Conservation (phyloP, 1,140 invertebrate genomes). For the Belonocnema kinseyi region DNA sequence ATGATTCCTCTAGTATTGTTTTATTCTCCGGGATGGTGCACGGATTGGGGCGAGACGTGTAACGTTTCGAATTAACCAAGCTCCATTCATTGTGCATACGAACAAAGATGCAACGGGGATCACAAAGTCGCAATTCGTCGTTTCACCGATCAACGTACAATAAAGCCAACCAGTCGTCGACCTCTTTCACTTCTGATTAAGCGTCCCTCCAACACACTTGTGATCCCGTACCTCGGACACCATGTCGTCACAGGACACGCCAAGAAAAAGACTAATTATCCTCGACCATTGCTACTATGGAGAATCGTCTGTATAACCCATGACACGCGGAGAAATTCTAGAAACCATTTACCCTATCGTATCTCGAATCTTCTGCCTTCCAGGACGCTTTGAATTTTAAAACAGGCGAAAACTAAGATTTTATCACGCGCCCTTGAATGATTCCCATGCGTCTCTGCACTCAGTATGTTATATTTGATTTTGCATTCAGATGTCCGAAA, state of each 20-base stretch:
- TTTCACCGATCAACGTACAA: conserved; percentile 51
- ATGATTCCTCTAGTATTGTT: conserved; percentile 26
- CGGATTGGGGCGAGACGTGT: conserved; percentile 50
- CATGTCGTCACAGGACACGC: neutral
- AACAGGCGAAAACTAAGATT: conserved; percentile 41
- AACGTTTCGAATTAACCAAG: conserved; percentile 63
- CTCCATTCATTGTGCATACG: conserved; percentile 59
- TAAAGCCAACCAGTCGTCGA: conserved; percentile 51
- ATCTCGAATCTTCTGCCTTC: conserved; percentile 47
- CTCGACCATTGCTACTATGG: conserved; percentile 39
- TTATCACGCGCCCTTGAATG: conserved; percentile 4
- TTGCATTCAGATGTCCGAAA: conserved; percentile 18
- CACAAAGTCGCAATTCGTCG: conserved; percentile 36
- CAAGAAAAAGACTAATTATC: conserved; percentile 58
- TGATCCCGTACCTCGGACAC: no score
- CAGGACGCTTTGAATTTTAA: conserved; percentile 54
- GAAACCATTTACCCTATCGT: conserved; percentile 59
- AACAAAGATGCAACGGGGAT: conserved; percentile 46
- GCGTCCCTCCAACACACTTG: conserved; percentile 8
- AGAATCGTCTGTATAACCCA: conserved; percentile 46
- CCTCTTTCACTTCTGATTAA: conserved; percentile 51
- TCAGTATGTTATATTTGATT: conserved; percentile 32
- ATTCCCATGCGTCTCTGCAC: neutral
- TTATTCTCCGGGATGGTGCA: conserved; percentile 36
- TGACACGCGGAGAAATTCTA: conserved; percentile 60